Evolutionary conservation across 1,140 invertebrate genomes (phyloP).

Genomic region (Ceratosolen solmsi): DNA sequence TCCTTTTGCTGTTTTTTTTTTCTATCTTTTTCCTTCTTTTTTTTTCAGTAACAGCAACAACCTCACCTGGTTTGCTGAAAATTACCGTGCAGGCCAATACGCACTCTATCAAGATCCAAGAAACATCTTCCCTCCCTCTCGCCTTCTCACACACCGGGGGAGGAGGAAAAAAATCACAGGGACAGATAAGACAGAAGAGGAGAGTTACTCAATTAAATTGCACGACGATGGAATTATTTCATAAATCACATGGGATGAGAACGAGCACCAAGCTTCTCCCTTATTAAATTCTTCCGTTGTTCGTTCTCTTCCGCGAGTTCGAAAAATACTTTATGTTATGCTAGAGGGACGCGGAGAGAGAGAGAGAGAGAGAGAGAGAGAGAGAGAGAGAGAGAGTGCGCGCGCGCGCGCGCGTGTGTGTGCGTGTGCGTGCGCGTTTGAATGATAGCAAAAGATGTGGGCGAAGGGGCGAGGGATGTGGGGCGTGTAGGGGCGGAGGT

Average conservation of each 20-base stretch:
- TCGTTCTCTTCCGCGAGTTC: not conserved
- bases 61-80: not conserved
- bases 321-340: not conserved
- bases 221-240: conserved; percentile 15
- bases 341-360: not conserved
- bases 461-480: not conserved
- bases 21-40: no score
- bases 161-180: conserved; percentile 15
- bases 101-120: conserved; percentile 32
- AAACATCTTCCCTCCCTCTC: not conserved
- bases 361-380: not conserved
- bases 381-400: not conserved
- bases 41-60: no score
- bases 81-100: not conserved
- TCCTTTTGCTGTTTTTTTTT: no score
- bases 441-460: no score
- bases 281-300: conserved; percentile 9
- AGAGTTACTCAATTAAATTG: conserved; percentile 36
- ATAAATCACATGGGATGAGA: conserved; percentile 36
- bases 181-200: not conserved
- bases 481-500: no score
- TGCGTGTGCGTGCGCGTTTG: no score
- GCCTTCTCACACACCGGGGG: not conserved
- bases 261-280: not conserved
- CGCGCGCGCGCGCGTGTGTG: no score